Base-by-base conservation (phyloP, 2,113 vertebrate genomes). In the Cryptomyrus ogoouensis region DNA sequence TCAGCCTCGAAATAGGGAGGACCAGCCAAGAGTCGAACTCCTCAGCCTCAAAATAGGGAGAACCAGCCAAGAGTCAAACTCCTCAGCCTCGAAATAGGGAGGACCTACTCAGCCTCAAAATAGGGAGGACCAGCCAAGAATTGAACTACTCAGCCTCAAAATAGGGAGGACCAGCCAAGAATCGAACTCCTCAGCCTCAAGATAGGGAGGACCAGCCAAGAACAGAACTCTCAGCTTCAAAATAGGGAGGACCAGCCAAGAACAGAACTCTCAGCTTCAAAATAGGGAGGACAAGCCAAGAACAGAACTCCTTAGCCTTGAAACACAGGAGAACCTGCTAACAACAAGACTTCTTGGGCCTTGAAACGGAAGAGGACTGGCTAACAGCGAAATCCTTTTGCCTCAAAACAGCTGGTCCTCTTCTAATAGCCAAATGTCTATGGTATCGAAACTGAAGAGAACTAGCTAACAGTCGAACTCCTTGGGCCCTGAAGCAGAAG, bases 171-270 rank as follows among this genome's bases (percentile, higher is more conserved):
- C n/a, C 62, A 31, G 62, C 58, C 8, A n/a, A 66, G 21, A 66
- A 0, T 0, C 0, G 0, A 27, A 66, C 10, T 1, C 2, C 62
- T 3, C 1, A 27, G 62, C n/a, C 62, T 66, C 62, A 0, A 66
- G 1, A n/a, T 12, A 66, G 58, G 15, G 66, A 70, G 8, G 24
- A n/a, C 7, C n/a, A 27, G 27, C 66, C 3, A 31, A 70, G 9
- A 66, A 2, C 0, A 0, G 1, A 31, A 70, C 66, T 27, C 10
- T 1, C 2, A 10, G n/a, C n/a, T 9, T 70, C 12, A 3, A n/a
- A 12, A 56, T 24, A 56, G 21, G 21, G 56, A 24, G 19, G 53
- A 56, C 4, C 17, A 56, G 53, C 53, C 3, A 58, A 58, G 1
- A 58, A 7, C 6, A 7, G 12, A 58, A 5, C 4, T 6, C 19